Percentiles rank a stretch among this genome's conserved stretches.
These are phyloP conservation scores for Synanthedon vespiformis DNA, from an alignment of 2,888 invertebrate genomes.

Conservation along the genomic window DNA sequence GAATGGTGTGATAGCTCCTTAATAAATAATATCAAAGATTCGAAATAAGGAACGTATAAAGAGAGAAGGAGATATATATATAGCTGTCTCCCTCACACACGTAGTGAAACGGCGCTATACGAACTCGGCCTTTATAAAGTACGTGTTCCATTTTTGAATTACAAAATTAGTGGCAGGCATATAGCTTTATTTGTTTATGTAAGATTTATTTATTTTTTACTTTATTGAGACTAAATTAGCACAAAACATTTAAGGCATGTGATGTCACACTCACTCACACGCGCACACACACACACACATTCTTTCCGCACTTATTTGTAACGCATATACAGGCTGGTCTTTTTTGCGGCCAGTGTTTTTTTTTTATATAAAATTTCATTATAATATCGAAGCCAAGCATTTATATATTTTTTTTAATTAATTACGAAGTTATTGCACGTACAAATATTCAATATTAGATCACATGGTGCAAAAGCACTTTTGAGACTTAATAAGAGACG, in stretches of 20 bases:
- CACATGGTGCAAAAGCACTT: constrained; percentile 37
- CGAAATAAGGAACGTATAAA: no score
- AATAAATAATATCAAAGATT: no score
- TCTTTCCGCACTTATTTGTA: constrained; percentile 5
- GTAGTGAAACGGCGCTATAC: no score
- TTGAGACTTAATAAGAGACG: constrained; percentile 10
- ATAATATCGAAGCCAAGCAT: constrained; percentile 10
- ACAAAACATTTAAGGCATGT: constrained; percentile 5
- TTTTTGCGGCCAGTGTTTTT: constrained; percentile 10
- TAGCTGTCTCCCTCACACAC: no score
- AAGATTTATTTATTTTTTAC: no score
- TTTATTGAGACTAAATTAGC: constrained; percentile 1
- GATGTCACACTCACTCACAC: constrained; percentile 14
- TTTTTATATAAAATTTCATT: background rate
- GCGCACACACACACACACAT: constrained; percentile 12
- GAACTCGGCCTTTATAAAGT: no score
- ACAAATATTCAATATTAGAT: constrained; percentile 22
- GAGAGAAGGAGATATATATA: no score
- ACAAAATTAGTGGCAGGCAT: no score
- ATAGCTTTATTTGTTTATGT: no score
- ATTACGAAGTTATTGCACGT: constrained; percentile 14
- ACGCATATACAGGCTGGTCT: constrained; percentile 8
- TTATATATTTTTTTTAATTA: constrained; percentile 3
- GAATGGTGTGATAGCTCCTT: no score
- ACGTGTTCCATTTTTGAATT: no score